phyloP scores from a whole-genome alignment of 1,140 invertebrate species.

The Drosophila simulans region DNA sequence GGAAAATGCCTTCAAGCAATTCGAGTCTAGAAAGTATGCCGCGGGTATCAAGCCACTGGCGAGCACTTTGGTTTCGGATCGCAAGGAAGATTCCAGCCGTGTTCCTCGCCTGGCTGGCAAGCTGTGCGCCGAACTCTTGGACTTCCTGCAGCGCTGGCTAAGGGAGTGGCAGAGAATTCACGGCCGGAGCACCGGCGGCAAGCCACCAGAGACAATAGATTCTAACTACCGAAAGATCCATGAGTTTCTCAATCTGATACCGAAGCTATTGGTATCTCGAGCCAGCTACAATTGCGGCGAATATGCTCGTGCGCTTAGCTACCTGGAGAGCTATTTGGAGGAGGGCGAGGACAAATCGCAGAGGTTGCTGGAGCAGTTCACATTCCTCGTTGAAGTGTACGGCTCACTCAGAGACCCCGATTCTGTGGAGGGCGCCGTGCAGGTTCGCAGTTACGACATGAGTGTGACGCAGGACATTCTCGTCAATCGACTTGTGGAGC shows the following conservation, averaged over 20 bases:
- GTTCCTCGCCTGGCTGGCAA: conserved; percentile 85
- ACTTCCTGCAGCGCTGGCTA: conserved; percentile 90
- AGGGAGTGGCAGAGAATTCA: conserved; percentile 86
- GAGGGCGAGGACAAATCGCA: conserved; percentile 84
- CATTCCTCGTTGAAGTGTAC: conserved; percentile 90
- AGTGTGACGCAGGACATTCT: conserved; percentile 89
- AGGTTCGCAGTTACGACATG: conserved; percentile 88
- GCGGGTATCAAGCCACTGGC: conserved; percentile 17
- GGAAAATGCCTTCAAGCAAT: conserved; percentile 48
- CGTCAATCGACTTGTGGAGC: conserved; percentile 90
- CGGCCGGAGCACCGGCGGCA: conserved; percentile 53
- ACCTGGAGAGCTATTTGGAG: conserved; percentile 89
- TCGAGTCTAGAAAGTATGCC: conserved; percentile 57
- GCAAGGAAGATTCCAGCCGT: conserved; percentile 43
- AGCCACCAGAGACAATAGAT: conserved; percentile 59
- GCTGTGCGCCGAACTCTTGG: conserved; percentile 89
- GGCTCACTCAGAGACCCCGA: conserved; percentile 91
- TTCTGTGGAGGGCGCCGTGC: conserved; percentile 89
- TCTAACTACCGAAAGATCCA: conserved; percentile 82
- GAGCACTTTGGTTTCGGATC: not conserved
- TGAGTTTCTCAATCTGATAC: conserved; percentile 87
- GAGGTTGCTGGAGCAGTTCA: conserved; percentile 87
- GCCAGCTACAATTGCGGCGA: conserved; percentile 90
- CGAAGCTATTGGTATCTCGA: conserved; percentile 88
- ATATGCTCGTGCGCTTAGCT: conserved; percentile 90